Base-by-base conservation (phyloP, 2,888 invertebrate genomes). In the Apotomis capreana region DNA sequence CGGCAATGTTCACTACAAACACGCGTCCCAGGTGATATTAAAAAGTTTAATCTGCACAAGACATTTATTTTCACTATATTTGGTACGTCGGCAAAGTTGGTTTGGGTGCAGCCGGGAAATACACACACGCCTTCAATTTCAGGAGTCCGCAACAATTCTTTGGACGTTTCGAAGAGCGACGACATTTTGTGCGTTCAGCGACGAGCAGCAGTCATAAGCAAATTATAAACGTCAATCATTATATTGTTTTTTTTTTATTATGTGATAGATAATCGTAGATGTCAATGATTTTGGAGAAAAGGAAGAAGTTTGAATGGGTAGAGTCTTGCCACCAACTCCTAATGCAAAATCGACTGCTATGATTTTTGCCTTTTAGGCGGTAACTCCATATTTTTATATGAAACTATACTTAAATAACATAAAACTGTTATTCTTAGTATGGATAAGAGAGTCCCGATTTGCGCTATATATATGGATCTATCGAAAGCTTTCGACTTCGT, bases 101-200 rank as follows among this genome's bases (percentile, higher is more conserved):
- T 59, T 59, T 59, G 59, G 59, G 37, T 44, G 13, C 59, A 59
- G 59, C 59, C 59, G 37, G 59, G 59, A 59, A 59, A 59, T 59
- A 13, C 40, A 59, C 59, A 59, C 13, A 59, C 10, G 44, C 59
- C 59, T 59, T 59, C 59, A 59, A 44, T 59, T 4, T 44, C 59
- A n/a, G 40, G 59, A 13, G 59, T 59, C 44, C 59, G 59, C 40
- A 44, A 44, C 59, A 59, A 40, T 59, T 59, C 40, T 13, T 59
- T 59, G 44, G 59, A 59, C 36, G 58, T 58, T 58, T 4, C 58
- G n/a, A 58, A 58, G 58, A 40, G 40, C 40, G 58, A 36, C 58
- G n/a, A 58, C 37, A 58, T 58, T 58, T 58, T n/a, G 58, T 58
- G 58, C 36, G 37, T 58, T 58, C 58, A 54, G 58, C 12, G 12